Conservation (phyloP, 2,797 vertebrate genomes). For the Dicrostonyx torquatus region DNA sequence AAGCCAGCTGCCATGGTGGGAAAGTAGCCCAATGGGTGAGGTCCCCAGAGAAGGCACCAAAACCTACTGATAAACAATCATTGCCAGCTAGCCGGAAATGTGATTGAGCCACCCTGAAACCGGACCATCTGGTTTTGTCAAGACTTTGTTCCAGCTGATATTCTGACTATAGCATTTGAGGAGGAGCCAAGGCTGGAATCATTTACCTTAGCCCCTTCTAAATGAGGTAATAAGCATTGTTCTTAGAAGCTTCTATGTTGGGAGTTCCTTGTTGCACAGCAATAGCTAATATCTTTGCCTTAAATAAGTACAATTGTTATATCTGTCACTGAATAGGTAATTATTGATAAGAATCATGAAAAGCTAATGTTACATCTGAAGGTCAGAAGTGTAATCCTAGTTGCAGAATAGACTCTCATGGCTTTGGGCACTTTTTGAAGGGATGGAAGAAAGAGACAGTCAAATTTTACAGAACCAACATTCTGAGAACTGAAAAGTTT, state of each 20-base stretch:
- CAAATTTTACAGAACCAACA: conserved; percentile 27
- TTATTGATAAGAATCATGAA: conserved; percentile 46
- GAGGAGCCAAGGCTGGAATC: neutral
- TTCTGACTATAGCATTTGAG: neutral
- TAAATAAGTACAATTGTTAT: conserved; percentile 16
- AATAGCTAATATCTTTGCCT: conserved; percentile 42
- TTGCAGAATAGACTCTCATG: neutral
- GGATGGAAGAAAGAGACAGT: neutral
- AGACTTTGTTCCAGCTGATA: neutral
- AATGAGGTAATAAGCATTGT: conserved; percentile 35
- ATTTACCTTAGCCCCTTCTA: conserved; percentile 10
- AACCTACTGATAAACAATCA: neutral
- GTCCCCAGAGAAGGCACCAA: neutral
- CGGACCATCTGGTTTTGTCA: conserved; percentile 13
- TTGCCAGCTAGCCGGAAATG: neutral
- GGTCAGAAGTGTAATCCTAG: conserved; percentile 44
- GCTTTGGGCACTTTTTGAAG: conserved; percentile 55
- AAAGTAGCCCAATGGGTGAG: neutral
- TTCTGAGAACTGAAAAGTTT: conserved; percentile 43
- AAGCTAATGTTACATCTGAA: conserved; percentile 9
- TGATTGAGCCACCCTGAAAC: neutral
- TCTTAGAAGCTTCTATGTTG: conserved; percentile 33
- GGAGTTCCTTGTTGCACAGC: conserved; percentile 16
- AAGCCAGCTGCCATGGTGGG: conserved; percentile 13
- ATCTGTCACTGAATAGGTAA: conserved; percentile 15